Evolutionary conservation across 2,113 vertebrate species (phyloP).

Genomic region (Gadus chalcogrammus): DNA sequence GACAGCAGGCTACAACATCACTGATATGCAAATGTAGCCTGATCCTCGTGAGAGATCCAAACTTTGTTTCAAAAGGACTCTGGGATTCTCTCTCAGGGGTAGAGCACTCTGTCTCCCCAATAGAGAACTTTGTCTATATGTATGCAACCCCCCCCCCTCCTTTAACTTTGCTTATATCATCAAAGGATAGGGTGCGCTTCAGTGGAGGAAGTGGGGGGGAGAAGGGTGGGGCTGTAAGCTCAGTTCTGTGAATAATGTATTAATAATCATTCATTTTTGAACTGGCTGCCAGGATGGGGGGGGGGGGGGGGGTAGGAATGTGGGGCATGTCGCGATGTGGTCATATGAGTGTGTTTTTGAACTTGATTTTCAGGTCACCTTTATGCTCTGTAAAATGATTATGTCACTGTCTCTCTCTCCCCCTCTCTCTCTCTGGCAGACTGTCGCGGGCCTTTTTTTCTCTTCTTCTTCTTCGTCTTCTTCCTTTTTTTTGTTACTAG

Average conservation of each 20-base stretch:
- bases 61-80: constrained; percentile 43
- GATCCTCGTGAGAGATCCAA: constrained; percentile 43
- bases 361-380: constrained; percentile 40
- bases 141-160: constrained; percentile 33
- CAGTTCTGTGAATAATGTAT: constrained; percentile 68
- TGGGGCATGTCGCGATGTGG: constrained; percentile 39
- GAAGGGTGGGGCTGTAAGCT: constrained; percentile 26
- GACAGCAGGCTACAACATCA: constrained; percentile 17
- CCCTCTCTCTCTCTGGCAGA: constrained; percentile 25
- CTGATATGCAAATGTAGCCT: constrained; percentile 51
- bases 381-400: constrained; percentile 45
- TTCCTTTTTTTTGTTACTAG: background rate
- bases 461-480: constrained; percentile 16
- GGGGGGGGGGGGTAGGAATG: constrained; percentile 41
- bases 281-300: no score
- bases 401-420: constrained; percentile 42
- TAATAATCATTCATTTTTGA: constrained; percentile 49
- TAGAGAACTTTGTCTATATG: constrained; percentile 52
- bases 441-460: constrained; percentile 29
- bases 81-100: constrained; percentile 40
- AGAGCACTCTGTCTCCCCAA: constrained; percentile 44
- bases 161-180: constrained; percentile 60
- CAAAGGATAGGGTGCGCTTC: constrained; percentile 57
- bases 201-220: constrained; percentile 47
- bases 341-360: constrained; percentile 39